These are phyloP conservation scores for Coregonus suidteri DNA, from an alignment of 2,797 vertebrate species.

Conservation along the genomic window DNA sequence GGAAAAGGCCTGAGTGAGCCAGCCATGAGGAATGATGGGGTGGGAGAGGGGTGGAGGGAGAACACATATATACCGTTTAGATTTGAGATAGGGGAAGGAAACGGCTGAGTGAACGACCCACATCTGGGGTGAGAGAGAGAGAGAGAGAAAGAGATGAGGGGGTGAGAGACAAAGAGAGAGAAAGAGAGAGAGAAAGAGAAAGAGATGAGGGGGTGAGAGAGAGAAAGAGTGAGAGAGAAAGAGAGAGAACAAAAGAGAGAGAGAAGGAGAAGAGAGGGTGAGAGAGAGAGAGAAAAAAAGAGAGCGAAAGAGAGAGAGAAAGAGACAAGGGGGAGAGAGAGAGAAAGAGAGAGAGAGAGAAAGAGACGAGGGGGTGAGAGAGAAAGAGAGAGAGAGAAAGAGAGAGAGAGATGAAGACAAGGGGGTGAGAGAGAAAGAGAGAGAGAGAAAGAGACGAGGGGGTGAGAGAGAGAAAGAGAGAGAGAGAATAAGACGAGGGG, in stretches of 20 bases:
- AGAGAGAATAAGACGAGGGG: neutral
- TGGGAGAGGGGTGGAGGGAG: slow-evolving; percentile 42
- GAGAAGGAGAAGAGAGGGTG: neutral
- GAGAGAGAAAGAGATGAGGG: too few species aligned
- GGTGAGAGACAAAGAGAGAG: slow-evolving; percentile 2
- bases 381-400: too few species aligned
- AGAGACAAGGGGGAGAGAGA: neutral
- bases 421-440: too few species aligned
- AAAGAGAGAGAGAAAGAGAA: too few species aligned
- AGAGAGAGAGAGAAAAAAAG: neutral
- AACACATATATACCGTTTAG: slow-evolving; percentile 59
- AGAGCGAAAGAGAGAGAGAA: too few species aligned
- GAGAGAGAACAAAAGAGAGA: neutral
- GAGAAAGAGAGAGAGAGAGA: neutral
- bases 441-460: too few species aligned
- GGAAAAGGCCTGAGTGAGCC: slow-evolving; percentile 38
- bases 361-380: neutral
- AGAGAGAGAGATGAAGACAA: too few species aligned
- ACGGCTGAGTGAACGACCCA: slow-evolving; percentile 55
- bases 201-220: neutral
- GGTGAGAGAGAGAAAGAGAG: too few species aligned
- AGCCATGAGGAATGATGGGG: slow-evolving; percentile 42
- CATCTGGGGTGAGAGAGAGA: slow-evolving; percentile 38
- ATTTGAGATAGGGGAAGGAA: slow-evolving; percentile 60
- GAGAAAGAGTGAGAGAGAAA: neutral